Conservation (phyloP, 2,888 invertebrate genomes). For the Drosophila anomalata region DNA sequence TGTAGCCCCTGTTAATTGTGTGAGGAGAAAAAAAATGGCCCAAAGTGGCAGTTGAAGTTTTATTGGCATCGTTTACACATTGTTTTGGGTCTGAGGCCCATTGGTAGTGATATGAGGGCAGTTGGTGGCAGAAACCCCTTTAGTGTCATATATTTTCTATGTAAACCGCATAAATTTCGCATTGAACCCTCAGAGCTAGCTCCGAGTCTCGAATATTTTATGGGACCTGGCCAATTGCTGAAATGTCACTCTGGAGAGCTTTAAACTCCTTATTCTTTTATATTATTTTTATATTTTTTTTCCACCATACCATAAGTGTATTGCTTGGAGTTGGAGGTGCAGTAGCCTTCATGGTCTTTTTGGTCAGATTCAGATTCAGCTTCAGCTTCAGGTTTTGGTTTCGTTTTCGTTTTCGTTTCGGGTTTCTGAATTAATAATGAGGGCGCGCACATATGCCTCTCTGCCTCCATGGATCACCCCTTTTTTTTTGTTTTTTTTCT, state of each 20-base stretch:
- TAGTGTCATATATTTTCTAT: conserved; percentile 73
- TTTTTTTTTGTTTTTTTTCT: background rate
- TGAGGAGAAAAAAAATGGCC: conserved; percentile 44
- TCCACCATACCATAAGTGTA: background rate
- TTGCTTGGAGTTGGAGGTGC: background rate
- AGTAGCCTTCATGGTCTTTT: conserved; percentile 8
- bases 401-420: conserved; percentile 45
- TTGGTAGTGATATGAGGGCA: background rate
- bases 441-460: conserved; percentile 59
- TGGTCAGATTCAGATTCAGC: conserved; percentile 46
- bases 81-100: background rate
- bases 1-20: background rate
- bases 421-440: conserved; percentile 72
- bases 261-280: conserved; percentile 51
- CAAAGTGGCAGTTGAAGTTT: conserved; percentile 81
- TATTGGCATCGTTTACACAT: conserved; percentile 76
- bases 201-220: conserved; percentile 72
- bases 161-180: conserved; percentile 74
- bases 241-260: conserved; percentile 83
- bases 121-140: conserved; percentile 53
- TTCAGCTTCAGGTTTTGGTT: conserved; percentile 16
- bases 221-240: conserved; percentile 81
- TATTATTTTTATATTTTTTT: background rate
- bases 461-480: background rate
- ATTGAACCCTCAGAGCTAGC: conserved; percentile 18